A percentile compares a stretch with the other conserved stretches of the same genome.
phyloP scores from a whole-genome alignment of 2,797 vertebrate species.

The Halcyon smyrnensis region DNA sequence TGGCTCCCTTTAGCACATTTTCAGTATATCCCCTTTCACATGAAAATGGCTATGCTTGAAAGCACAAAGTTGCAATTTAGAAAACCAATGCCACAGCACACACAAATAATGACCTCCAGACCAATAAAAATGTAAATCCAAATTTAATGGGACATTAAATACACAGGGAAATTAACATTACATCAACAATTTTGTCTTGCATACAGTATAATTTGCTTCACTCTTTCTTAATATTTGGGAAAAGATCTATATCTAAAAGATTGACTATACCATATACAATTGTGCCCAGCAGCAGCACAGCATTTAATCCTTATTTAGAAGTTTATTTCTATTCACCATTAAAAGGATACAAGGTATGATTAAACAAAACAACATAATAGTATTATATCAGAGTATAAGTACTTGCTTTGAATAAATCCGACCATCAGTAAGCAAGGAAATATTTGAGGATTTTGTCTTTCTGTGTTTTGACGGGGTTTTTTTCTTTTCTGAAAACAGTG shows the following conservation, averaged over 20 bases:
- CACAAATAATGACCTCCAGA: conserved; percentile 54
- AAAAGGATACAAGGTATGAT: not conserved
- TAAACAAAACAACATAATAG: not conserved
- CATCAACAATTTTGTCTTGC: conserved; percentile 55
- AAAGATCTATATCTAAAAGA: not conserved
- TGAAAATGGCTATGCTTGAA: conserved; percentile 71
- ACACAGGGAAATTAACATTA: conserved; percentile 56
- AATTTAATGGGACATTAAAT: conserved; percentile 71
- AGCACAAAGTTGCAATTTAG: conserved; percentile 69
- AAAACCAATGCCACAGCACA: conserved; percentile 35
- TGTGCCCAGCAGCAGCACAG: not conserved
- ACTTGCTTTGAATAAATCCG: not conserved
- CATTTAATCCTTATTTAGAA: not conserved
- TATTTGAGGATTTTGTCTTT: not conserved
- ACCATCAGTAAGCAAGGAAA: not conserved
- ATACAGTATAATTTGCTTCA: not conserved
- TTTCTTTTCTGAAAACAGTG: not conserved
- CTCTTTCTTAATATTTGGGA: not conserved
- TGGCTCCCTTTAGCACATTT: conserved; percentile 5
- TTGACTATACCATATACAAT: not conserved
- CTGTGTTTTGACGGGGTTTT: no score
- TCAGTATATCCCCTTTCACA: conserved; percentile 60
- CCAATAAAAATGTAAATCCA: conserved; percentile 77
- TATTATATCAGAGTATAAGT: not conserved
- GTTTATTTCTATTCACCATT: not conserved